Conservation (phyloP, 1,140 invertebrate species). For the Musca vetustissima region DNA sequence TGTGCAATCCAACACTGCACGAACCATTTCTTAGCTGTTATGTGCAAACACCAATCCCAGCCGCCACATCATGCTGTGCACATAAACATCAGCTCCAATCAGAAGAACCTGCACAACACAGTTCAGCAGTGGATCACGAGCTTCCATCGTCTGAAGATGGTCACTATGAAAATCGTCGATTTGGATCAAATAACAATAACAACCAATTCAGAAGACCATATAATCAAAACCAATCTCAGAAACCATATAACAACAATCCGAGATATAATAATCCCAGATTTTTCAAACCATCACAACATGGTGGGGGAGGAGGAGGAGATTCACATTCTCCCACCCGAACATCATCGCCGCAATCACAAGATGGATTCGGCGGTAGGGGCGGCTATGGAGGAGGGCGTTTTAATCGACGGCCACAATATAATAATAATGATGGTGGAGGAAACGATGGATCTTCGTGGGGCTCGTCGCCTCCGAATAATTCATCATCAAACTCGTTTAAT, state of each 20-base stretch:
- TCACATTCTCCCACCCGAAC: too few species aligned
- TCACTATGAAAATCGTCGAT: not conserved
- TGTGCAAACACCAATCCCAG: slow-evolving; percentile 13
- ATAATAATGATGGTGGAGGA: not conserved
- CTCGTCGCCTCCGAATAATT: not conserved
- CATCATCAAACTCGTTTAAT: not conserved
- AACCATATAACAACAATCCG: slow-evolving; percentile 1
- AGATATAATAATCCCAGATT: not conserved
- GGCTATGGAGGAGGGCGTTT: not conserved
- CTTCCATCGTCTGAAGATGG: not conserved
- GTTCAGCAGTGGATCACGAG: not conserved
- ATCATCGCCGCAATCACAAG: too few species aligned
- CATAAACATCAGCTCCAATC: too few species aligned
- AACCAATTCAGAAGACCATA: slow-evolving; percentile 6
- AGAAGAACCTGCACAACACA: not conserved
- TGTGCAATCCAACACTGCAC: not conserved
- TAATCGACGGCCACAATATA: not conserved
- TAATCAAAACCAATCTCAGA: not conserved
- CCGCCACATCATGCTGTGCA: not conserved
- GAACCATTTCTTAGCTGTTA: slow-evolving; percentile 28
- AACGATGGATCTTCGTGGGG: not conserved
- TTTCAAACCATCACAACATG: too few species aligned
- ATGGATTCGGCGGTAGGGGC: not conserved
- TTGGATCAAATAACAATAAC: not conserved
- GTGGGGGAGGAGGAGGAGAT: not conserved